These are phyloP conservation scores for Gastracanthus pulcherrimus DNA, from an alignment of 2,888 invertebrate genomes.

Conservation along the genomic window DNA sequence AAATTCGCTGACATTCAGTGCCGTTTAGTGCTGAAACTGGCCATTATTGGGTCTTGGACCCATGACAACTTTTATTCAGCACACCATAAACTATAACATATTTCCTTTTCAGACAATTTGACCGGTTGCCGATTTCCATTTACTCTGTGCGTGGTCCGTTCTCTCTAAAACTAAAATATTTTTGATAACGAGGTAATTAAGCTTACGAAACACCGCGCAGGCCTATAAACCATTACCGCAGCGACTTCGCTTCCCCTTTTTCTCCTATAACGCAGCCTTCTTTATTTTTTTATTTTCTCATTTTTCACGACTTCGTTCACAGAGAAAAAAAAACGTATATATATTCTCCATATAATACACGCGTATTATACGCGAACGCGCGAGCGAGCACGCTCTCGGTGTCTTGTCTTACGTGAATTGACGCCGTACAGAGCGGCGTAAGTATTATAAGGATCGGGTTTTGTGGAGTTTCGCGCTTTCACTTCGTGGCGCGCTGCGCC, in stretches of 20 bases:
- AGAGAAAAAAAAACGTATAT: background rate
- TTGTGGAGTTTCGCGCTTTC: slow-evolving; percentile 53
- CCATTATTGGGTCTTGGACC: too few relatives aligned
- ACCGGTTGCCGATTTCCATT: too few relatives aligned
- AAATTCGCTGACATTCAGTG: too few relatives aligned
- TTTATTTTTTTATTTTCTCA: background rate
- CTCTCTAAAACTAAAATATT: too few relatives aligned
- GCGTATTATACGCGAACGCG: background rate
- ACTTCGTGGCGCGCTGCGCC: slow-evolving; percentile 31
- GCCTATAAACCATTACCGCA: background rate
- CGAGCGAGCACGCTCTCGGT: background rate
- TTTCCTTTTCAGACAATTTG: too few relatives aligned
- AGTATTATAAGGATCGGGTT: slow-evolving; percentile 24
- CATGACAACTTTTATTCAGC: too few relatives aligned
- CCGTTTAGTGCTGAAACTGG: too few relatives aligned
- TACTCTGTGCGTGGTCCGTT: too few relatives aligned
- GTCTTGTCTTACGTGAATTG: slow-evolving; percentile 6
- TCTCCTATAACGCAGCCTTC: background rate
- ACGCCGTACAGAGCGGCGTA: background rate
- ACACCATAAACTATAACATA: too few relatives aligned
- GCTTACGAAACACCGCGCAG: background rate
- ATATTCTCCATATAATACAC: background rate
- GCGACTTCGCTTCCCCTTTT: background rate
- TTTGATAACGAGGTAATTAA: background rate
- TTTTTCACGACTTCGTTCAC: background rate